phyloP scores from a whole-genome alignment of 2,797 vertebrate genomes.

The Meda fulgida region DNA sequence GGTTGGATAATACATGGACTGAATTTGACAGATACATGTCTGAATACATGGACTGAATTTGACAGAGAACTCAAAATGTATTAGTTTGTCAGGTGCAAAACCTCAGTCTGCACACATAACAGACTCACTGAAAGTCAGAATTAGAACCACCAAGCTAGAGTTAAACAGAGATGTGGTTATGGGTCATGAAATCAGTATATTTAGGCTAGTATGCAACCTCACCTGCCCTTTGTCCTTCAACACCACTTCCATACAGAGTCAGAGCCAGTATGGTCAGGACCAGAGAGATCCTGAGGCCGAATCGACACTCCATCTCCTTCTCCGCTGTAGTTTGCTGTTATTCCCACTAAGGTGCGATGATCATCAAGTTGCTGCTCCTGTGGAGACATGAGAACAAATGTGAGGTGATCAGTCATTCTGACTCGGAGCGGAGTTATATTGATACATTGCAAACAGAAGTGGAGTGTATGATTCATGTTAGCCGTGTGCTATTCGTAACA shows the following conservation, averaged over 20 bases:
- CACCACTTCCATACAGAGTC: constrained; percentile 69
- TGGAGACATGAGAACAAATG: constrained; percentile 55
- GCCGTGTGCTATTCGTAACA: not conserved
- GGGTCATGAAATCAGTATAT: constrained; percentile 20
- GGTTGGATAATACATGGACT: not conserved
- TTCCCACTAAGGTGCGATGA: constrained; percentile 67
- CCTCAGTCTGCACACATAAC: constrained; percentile 15
- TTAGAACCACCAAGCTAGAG: not conserved
- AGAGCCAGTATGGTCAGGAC: constrained; percentile 74
- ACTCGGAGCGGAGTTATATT: not conserved
- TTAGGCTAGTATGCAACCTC: constrained; percentile 22
- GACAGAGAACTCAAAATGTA: constrained; percentile 15
- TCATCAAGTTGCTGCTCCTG: constrained; percentile 73
- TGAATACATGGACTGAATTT: not conserved
- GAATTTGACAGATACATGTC: constrained; percentile 21
- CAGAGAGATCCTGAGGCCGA: constrained; percentile 74
- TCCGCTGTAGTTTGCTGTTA: constrained; percentile 58
- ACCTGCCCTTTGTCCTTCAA: constrained; percentile 82
- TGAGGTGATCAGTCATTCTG: constrained; percentile 58
- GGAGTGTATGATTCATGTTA: not conserved
- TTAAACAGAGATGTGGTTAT: constrained; percentile 7
- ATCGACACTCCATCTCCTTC: constrained; percentile 76
- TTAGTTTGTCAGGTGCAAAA: constrained; percentile 17
- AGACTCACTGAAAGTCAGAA: not conserved
- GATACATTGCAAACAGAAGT: constrained; percentile 8